Percentiles rank a stretch among this genome's conserved stretches.
phyloP scores from a whole-genome alignment of 2,113 vertebrate species.

The Glaucomys volans region DNA sequence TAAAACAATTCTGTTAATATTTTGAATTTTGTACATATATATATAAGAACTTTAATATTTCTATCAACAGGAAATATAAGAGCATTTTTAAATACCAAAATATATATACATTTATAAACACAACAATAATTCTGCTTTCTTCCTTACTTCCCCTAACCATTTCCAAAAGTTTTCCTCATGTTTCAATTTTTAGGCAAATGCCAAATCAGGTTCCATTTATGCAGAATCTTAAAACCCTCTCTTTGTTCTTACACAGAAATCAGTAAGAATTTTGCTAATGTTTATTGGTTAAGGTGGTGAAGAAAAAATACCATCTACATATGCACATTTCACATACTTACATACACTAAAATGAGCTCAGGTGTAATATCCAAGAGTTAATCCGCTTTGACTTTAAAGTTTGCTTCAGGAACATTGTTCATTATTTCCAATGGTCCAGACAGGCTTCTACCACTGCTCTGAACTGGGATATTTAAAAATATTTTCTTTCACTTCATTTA shows the following conservation, averaged over 20 bases:
- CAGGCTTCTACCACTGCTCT: background rate
- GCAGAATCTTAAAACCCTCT: background rate
- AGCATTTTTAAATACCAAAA: background rate
- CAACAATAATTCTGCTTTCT: background rate
- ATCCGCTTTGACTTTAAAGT: background rate
- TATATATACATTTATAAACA: background rate
- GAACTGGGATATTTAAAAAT: background rate
- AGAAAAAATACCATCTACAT: background rate
- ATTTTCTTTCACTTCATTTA: background rate
- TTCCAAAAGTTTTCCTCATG: background rate
- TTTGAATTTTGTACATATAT: background rate
- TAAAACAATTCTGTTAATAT: background rate
- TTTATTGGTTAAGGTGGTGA: background rate
- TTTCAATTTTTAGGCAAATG: background rate
- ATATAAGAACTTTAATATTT: background rate
- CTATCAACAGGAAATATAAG: background rate
- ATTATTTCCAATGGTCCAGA: background rate
- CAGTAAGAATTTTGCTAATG: background rate
- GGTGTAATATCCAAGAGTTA: background rate
- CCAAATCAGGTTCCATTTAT: background rate
- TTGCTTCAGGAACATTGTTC: background rate
- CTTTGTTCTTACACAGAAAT: background rate
- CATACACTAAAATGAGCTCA: background rate
- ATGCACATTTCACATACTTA: rapidly evolving
- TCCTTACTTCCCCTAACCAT: background rate